Evolutionary conservation across 2,888 invertebrate species (phyloP).

Genomic region (Antitype chi): DNA sequence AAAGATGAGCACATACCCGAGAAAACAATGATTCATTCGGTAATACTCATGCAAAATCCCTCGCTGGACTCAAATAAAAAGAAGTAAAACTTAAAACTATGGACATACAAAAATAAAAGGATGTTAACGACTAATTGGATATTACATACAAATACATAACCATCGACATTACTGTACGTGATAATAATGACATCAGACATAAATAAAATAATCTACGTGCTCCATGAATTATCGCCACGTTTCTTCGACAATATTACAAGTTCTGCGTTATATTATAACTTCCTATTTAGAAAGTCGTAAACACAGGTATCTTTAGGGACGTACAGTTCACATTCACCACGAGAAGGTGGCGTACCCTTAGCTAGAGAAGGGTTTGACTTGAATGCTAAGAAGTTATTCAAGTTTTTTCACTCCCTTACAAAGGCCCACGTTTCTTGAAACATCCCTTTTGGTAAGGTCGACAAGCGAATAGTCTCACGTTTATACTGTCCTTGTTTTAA

Average conservation of each 20-base stretch:
- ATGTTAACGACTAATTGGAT: not conserved
- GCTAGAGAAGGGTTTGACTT: slow-evolving; percentile 61
- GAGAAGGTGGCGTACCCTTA: slow-evolving; percentile 46
- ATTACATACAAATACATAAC: not conserved
- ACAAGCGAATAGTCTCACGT: slow-evolving; percentile 46
- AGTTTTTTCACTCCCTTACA: slow-evolving; percentile 35
- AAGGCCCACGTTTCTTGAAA: slow-evolving; percentile 26
- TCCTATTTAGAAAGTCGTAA: slow-evolving; percentile 42
- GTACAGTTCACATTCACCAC: slow-evolving; percentile 46
- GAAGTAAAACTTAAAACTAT: not conserved
- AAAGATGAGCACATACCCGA: slow-evolving; percentile 12
- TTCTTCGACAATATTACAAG: slow-evolving; percentile 15
- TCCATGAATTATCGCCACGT: slow-evolving; percentile 17
- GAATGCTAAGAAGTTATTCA: slow-evolving; percentile 49
- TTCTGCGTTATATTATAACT: slow-evolving; percentile 12
- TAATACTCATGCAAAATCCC: slow-evolving; percentile 12
- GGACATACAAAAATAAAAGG: not conserved
- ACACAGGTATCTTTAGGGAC: slow-evolving; percentile 40
- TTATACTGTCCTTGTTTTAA: slow-evolving; percentile 40
- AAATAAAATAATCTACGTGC: slow-evolving; percentile 38
- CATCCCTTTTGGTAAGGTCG: slow-evolving; percentile 48
- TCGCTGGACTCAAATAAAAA: not conserved
- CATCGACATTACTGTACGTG: slow-evolving; percentile 24
- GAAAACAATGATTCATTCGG: slow-evolving; percentile 34
- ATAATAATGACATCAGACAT: slow-evolving; percentile 4